Base-by-base conservation (phyloP, 2,113 vertebrate genomes). In the Pionites leucogaster region DNA sequence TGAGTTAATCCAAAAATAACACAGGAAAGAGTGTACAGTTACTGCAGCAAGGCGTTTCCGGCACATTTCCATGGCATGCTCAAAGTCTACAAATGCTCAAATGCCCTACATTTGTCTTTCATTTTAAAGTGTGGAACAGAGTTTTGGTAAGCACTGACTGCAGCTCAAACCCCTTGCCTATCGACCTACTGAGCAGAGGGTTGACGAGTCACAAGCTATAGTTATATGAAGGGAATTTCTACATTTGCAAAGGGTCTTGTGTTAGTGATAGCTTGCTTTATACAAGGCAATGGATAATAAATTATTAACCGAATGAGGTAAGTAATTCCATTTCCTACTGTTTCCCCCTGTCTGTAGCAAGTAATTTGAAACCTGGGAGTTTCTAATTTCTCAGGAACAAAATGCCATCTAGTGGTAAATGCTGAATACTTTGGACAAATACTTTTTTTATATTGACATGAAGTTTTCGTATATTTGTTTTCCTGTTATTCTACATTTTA, bases 401-500 rank as follows among this genome's bases (percentile, higher is more conserved):
- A 96, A 95, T 94, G 96, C 97, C 97, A 97, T 92, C 97, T 97
- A 97, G 97, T 95, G 97, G 97, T 79, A 90, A 94, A 82, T 89
- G 17, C 20, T 72, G 35, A 68, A 41, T 57, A 64, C 57, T 90
- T 89, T 65, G 46, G 84, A 42, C 7, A 75, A 93, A 75, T 59
- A 13, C 16, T 8, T 77, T 44, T 17, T 82, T 63, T 23, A 46
- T 42, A 29, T 17, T 28, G 47, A 29, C n/a, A 60, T 6, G 4
- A 57, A 20, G 33, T 74, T 82, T 67, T 47, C 7, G 0, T 17
- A 0, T 20, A 0, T 19, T 7, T 46, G 28, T 88, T 63, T 41
- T 2, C 27, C 24, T 10, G 16, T 31, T 57, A 46, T 10, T 77
- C 57, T 77, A 14, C 11, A 17, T 19, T 88, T 86, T 27, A 59